Evolutionary conservation across 1,140 invertebrate genomes (phyloP).

Genomic region (Meloidogyne chitwoodi): DNA sequence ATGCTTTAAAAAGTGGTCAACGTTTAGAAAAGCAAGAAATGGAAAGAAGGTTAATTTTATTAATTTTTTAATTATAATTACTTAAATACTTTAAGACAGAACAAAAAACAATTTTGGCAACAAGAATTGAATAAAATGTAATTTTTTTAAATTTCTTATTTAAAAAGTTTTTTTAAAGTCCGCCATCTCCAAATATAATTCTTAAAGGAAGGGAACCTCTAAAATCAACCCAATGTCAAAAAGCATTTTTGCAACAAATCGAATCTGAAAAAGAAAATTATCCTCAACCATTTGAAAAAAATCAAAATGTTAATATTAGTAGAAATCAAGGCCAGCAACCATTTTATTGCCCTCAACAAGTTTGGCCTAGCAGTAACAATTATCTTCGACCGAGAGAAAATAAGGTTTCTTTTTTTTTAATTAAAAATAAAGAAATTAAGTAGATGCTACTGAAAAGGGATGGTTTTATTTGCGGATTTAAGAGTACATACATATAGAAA

Average conservation of each 20-base stretch:
- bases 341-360: not conserved
- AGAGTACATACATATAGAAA: no score
- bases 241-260: no score
- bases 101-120: not conserved
- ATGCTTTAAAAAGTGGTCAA: not conserved
- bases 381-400: not conserved
- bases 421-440: no score
- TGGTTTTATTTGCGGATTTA: no score
- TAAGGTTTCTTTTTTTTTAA: not conserved
- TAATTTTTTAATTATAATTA: not conserved
- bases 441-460: no score
- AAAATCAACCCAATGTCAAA: no score
- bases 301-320: not conserved
- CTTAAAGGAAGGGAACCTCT: no score
- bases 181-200: no score
- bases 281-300: not conserved
- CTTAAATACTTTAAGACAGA: not conserved
- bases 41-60: not conserved
- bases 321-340: not conserved
- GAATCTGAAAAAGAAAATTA: not conserved
- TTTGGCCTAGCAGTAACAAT: not conserved
- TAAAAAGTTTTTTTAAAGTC: no score
- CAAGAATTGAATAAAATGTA: not conserved
- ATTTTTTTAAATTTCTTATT: no score
- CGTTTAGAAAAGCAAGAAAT: not conserved